Conservation (phyloP, 2,888 invertebrate species). For the Drosophila peninsularis region DNA sequence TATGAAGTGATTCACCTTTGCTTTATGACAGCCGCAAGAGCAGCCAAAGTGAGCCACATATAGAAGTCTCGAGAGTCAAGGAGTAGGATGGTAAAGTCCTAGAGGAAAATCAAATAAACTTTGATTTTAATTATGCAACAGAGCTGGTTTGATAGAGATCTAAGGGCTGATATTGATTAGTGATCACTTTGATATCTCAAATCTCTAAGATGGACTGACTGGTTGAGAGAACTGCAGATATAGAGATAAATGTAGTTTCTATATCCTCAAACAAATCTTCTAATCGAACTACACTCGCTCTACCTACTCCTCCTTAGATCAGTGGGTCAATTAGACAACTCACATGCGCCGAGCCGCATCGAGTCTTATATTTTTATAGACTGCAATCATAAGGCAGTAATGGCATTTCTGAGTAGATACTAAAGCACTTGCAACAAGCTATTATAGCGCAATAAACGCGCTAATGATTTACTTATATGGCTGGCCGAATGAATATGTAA, state of each 20-base stretch:
- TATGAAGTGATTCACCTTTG: constrained; percentile 56
- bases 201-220: neutral
- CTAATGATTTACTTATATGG: constrained; percentile 22
- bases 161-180: too few relatives aligned
- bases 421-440: constrained; percentile 29
- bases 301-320: too few relatives aligned
- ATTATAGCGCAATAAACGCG: constrained; percentile 46
- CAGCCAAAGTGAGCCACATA: neutral
- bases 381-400: constrained; percentile 2
- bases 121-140: too few relatives aligned
- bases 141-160: too few relatives aligned
- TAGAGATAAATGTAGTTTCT: too few relatives aligned
- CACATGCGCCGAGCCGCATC: neutral
- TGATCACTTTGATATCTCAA: too few relatives aligned
- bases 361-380: neutral
- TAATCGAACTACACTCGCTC: neutral
- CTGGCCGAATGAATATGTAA: constrained; percentile 5
- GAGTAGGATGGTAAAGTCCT: neutral
- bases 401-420: constrained; percentile 8
- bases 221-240: neutral
- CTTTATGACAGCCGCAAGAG: neutral
- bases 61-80: neutral
- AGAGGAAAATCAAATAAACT: neutral
- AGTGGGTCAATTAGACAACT: neutral
- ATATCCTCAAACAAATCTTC: too few relatives aligned